These are phyloP conservation scores for Altica lythri DNA, from an alignment of 2,888 invertebrate genomes.

Conservation along the genomic window DNA sequence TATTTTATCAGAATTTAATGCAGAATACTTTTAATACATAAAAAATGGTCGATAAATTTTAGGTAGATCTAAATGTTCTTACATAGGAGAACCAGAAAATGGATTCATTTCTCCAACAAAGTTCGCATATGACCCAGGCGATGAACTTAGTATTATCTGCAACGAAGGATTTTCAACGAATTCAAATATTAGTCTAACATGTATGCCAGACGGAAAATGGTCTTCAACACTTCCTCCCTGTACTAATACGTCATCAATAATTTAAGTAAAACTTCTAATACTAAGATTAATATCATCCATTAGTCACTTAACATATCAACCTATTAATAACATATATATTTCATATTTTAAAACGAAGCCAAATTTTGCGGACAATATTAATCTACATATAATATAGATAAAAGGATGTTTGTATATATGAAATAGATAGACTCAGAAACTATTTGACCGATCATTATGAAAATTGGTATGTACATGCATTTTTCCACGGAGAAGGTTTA, in stretches of 20 bases:
- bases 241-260: slow-evolving; percentile 55
- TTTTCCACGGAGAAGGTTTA: no score
- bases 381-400: no score
- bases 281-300: neutral
- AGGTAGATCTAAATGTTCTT: slow-evolving; percentile 76
- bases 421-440: no score
- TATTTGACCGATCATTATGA: no score
- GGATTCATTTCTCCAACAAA: slow-evolving; percentile 72
- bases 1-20: no score
- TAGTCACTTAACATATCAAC: slow-evolving; percentile 1
- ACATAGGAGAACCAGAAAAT: slow-evolving; percentile 73
- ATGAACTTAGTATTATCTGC: slow-evolving; percentile 71
- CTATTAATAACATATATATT: neutral
- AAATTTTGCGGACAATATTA: slow-evolving; percentile 3
- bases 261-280: slow-evolving; percentile 3
- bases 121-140: slow-evolving; percentile 75
- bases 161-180: slow-evolving; percentile 66
- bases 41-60: no score
- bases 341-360: neutral
- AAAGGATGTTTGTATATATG: no score
- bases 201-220: slow-evolving; percentile 71
- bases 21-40: no score
- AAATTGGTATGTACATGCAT: no score
- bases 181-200: slow-evolving; percentile 61
- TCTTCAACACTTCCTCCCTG: slow-evolving; percentile 70